These are phyloP conservation scores for Volucella bombylans DNA, from an alignment of 2,888 invertebrate genomes.

Conservation along the genomic window DNA sequence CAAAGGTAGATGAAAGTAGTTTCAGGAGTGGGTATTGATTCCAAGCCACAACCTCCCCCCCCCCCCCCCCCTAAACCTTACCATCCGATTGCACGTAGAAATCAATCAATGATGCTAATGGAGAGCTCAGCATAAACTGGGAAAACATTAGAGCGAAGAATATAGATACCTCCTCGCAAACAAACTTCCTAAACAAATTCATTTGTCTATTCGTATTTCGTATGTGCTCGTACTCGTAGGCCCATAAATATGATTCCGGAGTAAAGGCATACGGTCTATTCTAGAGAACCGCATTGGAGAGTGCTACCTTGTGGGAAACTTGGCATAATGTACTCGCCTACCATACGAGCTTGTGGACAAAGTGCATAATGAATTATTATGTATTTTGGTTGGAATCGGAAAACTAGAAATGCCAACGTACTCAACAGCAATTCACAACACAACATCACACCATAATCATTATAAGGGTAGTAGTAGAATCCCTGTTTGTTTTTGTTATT, in stretches of 20 bases:
- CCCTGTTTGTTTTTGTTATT: neutral
- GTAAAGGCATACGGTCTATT: constrained; percentile 34
- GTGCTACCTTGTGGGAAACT: constrained; percentile 2
- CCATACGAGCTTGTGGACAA: constrained; percentile 35
- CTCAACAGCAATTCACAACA: too few relatives aligned
- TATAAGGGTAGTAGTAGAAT: neutral
- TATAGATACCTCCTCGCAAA: constrained; percentile 48
- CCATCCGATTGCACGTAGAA: constrained; percentile 41
- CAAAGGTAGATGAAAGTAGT: too few relatives aligned
- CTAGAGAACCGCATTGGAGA: neutral
- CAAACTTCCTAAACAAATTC: constrained; percentile 36
- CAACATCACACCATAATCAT: neutral
- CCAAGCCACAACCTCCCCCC: too few relatives aligned
- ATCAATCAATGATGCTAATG: constrained; percentile 67
- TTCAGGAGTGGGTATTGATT: constrained; percentile 26
- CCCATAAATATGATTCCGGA: constrained; percentile 41
- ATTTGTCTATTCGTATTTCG: constrained; percentile 28
- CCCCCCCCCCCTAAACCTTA: neutral
- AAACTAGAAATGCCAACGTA: constrained; percentile 16
- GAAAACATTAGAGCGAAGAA: constrained; percentile 47
- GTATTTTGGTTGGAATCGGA: constrained; percentile 28
- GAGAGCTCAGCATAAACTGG: constrained; percentile 47
- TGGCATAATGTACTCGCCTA: neutral
- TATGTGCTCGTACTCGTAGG: neutral
- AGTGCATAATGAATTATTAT: constrained; percentile 65